Conservation (phyloP, 1,140 invertebrate species). For the Formica selysi region DNA sequence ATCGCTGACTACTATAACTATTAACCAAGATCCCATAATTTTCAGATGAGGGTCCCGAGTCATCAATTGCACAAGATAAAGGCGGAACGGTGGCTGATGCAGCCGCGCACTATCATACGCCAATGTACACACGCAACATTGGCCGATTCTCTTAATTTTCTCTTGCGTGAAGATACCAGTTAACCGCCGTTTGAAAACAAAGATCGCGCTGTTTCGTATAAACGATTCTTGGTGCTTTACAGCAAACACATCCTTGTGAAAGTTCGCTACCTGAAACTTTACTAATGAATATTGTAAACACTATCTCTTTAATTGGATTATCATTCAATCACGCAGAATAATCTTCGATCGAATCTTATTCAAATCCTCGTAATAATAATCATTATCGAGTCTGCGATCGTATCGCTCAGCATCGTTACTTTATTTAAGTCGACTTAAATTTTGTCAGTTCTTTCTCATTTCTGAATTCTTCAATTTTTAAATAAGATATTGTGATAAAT, state of each 20-base stretch:
- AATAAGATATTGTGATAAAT: slow-evolving; percentile 21
- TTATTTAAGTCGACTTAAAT: slow-evolving; percentile 10
- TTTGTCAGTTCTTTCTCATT: not conserved
- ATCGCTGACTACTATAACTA: slow-evolving; percentile 12
- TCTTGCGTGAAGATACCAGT: slow-evolving; percentile 52
- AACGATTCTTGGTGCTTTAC: slow-evolving; percentile 33
- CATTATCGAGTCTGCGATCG: not conserved
- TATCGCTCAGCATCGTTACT: not conserved
- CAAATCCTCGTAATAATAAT: not conserved
- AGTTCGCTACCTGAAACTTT: slow-evolving; percentile 17
- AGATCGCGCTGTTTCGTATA: slow-evolving; percentile 29
- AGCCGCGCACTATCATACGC: slow-evolving; percentile 41
- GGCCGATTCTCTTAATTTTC: slow-evolving; percentile 56
- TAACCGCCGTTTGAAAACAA: slow-evolving; percentile 33
- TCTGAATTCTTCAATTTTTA: not conserved
- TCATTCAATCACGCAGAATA: not conserved
- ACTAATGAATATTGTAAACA: slow-evolving; percentile 28
- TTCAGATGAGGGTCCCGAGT: slow-evolving; percentile 14
- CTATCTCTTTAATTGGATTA: slow-evolving; percentile 34
- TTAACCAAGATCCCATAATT: slow-evolving; percentile 40
- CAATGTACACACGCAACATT: slow-evolving; percentile 49
- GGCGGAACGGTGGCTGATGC: slow-evolving; percentile 1
- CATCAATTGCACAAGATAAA: slow-evolving; percentile 43
- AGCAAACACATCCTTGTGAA: slow-evolving; percentile 35
- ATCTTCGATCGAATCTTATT: not conserved